Base-by-base conservation (phyloP, 2,888 invertebrate species). In the Trissolcus japonicus region DNA sequence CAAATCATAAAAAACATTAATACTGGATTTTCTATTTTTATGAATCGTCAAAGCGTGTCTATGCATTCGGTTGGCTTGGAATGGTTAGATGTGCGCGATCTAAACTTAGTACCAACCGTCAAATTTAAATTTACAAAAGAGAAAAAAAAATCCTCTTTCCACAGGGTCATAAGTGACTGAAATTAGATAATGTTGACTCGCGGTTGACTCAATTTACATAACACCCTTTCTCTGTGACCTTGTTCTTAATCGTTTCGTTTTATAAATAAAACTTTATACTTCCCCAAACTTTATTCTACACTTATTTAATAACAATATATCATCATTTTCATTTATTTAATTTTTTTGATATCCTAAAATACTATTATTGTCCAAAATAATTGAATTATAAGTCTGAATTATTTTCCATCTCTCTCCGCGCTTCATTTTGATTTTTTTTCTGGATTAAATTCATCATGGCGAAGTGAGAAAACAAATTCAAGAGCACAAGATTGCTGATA, bases 401-500 rank as follows among this genome's bases (percentile, higher is more conserved):
- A 35, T 11, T 35, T 7, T 9, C 11, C 11, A 11, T 1, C 9
- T 9, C 35, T 35, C 11, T 9, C 9, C 7, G 35, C 4, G 21
- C 21, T 29, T 29, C 9, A 6, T 9, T 35, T 35, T 35, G 9
- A 35, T 35, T 35, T 11, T 35, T 4, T 35, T 35, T 7, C 6
- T 35, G 2, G 35, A 25, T 25, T 35, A 35, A 35, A 35, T 7
- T 35, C 35, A 35, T 46, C 16, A 55, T 53, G 7, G 21, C 16
- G 21, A 46, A 55, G 46, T 21, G 66, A 48, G 54, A 61, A 48
- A 13, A 35, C 35, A 19, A 19, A 35, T n/a, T 50, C 50, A 46
- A 60, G 65, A 60, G 41, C 14, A 21, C 35, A 17, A 72, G 73
- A 77, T 69, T 61, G 56, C 73, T 65, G 41, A 87, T 85, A 87